Percentiles rank a stretch among this genome's conserved stretches.
These are phyloP conservation scores for Chionis minor DNA, from an alignment of 2,113 vertebrate genomes.

Conservation along the genomic window DNA sequence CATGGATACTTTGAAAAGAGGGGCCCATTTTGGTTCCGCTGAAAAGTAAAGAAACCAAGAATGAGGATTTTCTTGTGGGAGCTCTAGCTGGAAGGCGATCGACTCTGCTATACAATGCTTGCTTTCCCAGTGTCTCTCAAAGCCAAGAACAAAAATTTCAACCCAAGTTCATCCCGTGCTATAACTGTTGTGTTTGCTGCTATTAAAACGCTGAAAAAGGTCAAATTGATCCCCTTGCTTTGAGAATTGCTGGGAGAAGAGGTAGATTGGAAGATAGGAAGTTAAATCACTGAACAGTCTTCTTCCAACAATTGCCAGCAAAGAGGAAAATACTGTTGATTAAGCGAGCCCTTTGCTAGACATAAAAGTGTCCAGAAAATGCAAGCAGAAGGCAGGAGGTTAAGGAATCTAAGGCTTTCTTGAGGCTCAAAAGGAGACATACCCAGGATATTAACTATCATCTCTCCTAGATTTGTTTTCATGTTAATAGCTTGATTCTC, in stretches of 20 bases:
- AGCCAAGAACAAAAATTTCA: conserved; percentile 11
- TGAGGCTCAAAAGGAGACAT: not conserved
- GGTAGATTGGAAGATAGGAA: not conserved
- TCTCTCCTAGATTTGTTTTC: not conserved
- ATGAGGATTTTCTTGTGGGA: not conserved
- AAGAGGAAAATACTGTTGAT: not conserved
- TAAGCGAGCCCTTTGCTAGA: not conserved
- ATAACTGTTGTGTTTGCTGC: conserved; percentile 20
- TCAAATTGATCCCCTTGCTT: not conserved
- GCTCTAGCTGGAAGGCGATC: not conserved
- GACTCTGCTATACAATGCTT: not conserved
- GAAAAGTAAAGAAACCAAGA: not conserved
- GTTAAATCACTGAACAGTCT: not conserved
- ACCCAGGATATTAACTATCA: not conserved
- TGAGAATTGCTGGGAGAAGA: not conserved
- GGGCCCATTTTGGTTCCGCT: not conserved
- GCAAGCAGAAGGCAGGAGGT: not conserved
- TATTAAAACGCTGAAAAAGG: conserved; percentile 8
- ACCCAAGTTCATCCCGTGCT: not conserved
- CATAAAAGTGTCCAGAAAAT: not conserved
- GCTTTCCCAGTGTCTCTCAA: conserved; percentile 1
- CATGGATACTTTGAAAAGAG: not conserved
- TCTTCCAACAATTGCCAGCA: not conserved
- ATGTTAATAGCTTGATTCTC: not conserved
- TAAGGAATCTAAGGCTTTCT: not conserved